Conservation (phyloP, 30 jellyfish, hydroid and myxozoan genomes). For the Aurelia sp. region DNA sequence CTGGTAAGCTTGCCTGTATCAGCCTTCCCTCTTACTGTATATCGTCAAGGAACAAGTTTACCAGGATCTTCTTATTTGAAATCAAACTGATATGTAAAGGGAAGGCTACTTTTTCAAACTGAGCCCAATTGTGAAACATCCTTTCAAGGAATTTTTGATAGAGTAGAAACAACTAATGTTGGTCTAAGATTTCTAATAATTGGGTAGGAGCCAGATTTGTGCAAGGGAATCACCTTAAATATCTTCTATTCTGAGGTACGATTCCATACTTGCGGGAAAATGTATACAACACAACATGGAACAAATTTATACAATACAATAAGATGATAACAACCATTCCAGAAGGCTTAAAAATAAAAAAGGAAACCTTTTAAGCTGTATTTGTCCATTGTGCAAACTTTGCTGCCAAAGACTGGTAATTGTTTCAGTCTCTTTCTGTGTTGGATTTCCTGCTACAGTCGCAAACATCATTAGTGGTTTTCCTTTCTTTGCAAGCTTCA, state of each 20-base stretch:
- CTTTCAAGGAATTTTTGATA: slow-evolving; percentile 43
- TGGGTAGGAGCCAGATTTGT: slow-evolving; percentile 31
- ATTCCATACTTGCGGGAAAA: background rate
- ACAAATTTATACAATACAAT: no score
- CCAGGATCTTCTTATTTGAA: slow-evolving; percentile 34
- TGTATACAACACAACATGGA: no score
- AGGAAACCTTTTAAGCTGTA: slow-evolving; percentile 82
- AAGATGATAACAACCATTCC: background rate
- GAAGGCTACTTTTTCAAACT: slow-evolving; percentile 48
- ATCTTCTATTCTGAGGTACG: background rate
- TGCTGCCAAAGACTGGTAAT: slow-evolving; percentile 87
- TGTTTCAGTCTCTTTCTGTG: slow-evolving; percentile 70
- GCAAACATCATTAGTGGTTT: slow-evolving; percentile 92
- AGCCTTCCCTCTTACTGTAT: slow-evolving; percentile 33
- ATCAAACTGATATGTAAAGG: slow-evolving; percentile 44
- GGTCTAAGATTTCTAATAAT: slow-evolving; percentile 50
- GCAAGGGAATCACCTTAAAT: slow-evolving; percentile 52
- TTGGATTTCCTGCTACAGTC: slow-evolving; percentile 93
- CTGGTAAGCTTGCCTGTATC: slow-evolving; percentile 69
- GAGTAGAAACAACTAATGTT: slow-evolving; percentile 52
- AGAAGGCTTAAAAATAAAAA: no score
- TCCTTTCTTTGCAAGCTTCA: slow-evolving; percentile 92
- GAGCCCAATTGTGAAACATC: background rate
- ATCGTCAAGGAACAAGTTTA: slow-evolving; percentile 31
- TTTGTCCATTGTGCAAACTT: slow-evolving; percentile 80